Base-by-base conservation (phyloP, 2,113 vertebrate genomes). In the Orientallactaga bullata region DNA sequence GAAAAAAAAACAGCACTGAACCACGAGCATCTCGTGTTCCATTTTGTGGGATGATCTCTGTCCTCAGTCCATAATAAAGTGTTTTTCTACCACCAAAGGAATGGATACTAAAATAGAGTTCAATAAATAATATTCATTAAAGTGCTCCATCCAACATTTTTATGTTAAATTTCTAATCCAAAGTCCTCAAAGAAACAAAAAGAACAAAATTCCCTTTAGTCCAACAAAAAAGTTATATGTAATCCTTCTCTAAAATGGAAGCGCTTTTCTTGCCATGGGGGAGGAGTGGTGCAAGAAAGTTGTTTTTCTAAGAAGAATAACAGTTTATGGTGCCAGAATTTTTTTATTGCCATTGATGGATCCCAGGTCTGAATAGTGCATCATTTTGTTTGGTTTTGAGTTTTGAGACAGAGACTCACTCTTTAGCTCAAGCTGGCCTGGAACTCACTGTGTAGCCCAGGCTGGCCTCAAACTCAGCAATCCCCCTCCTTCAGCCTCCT, bases 51-150 rank as follows among this genome's bases (percentile, higher is more conserved):
- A 89, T 86, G 55, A 35, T 68, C 42, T 89, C 66, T 89, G n/a
- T 89, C 61, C 72, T 90, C 32, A n/a, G 21, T 18, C 61, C 87
- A 73, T 84, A 95, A 89, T 32, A 95, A 89, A 89, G 68, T 89
- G 88, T 82, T 94, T 95, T 95, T 96, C 85, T 68, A 88, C 35
- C 72, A 94, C 63, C 80, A 74, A 90, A 55, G 76, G 63, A 71
- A 86, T 37, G 17, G 32, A 79, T 85, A 86, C 93, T 68, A 95
- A 94, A 94, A 77, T 39, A 93, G 6, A n/a, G 84, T 84, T 88
- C 77, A 88, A 91, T 82, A 90, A 92, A 79, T 72, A 68, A 84
- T 81, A 93, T 81, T 73, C 32, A 81, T 30, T 68, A 58, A 69
- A 92, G 68, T 60, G 79, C 5, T 92, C 74, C 71, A 88, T 51